A percentile compares a stretch with the other conserved stretches of the same genome.
Evolutionary conservation across 2,797 vertebrate species (phyloP).

Genomic region (Gephyroberyx darwinii): DNA sequence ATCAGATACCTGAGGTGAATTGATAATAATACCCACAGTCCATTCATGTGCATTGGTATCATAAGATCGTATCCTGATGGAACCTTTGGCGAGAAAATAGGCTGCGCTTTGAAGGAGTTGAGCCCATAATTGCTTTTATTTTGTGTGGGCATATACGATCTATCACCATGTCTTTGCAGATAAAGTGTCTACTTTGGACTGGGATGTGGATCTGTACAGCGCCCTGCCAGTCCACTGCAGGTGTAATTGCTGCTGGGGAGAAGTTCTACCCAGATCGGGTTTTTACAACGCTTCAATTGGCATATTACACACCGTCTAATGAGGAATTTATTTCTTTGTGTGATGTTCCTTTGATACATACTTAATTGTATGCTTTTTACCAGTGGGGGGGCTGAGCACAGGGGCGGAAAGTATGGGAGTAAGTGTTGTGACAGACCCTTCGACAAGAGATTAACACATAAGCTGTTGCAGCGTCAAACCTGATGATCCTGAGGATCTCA

Average conservation of each 20-base stretch:
- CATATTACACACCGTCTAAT: conserved; percentile 49
- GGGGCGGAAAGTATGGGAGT: no score
- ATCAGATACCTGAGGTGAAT: conserved; percentile 34
- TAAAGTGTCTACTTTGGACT: conserved; percentile 33
- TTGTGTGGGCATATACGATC: conserved; percentile 2
- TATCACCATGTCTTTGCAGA: conserved; percentile 12
- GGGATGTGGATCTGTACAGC: conserved; percentile 23
- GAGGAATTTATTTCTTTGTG: conserved; percentile 50
- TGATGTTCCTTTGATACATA: conserved; percentile 40
- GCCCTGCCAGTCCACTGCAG: conserved; percentile 36
- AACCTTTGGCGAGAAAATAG: conserved; percentile 17
- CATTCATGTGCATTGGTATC: conserved; percentile 14
- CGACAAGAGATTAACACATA: neutral
- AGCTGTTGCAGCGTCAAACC: no score
- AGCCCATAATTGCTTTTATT: conserved; percentile 32
- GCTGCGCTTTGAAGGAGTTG: conserved; percentile 9
- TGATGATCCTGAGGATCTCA: no score
- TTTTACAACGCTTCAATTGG: conserved; percentile 42
- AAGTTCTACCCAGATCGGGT: conserved; percentile 18
- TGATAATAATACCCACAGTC: conserved; percentile 14
- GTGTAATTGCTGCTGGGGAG: conserved; percentile 36
- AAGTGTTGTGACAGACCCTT: no score
- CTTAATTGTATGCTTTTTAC: neutral
- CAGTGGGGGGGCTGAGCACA: no score
- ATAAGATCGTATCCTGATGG: conserved; percentile 23